Conservation (phyloP, 2,113 vertebrate genomes). For the Strix uralensis region DNA sequence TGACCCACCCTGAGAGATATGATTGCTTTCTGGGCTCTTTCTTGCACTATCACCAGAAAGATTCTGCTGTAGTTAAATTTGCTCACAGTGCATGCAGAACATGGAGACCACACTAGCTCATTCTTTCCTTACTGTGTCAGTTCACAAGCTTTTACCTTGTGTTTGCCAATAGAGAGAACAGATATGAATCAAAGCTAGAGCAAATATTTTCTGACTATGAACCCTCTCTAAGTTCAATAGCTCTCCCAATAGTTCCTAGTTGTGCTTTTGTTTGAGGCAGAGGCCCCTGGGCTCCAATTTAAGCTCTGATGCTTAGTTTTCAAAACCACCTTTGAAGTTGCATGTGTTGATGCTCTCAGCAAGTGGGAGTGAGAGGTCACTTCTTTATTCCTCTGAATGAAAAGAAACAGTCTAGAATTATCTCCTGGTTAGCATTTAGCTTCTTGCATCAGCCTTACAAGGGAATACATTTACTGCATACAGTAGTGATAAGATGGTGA, state of each 20-base stretch:
- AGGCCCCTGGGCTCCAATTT: neutral
- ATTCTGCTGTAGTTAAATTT: neutral
- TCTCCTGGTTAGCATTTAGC: neutral
- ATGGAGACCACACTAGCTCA: neutral
- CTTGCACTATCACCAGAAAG: neutral
- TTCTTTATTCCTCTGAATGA: neutral
- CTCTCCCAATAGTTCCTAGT: neutral
- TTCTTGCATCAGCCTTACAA: neutral
- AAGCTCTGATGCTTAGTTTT: neutral
- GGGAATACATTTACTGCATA: neutral
- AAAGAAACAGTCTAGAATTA: neutral
- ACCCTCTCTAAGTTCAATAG: neutral
- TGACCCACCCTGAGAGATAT: neutral
- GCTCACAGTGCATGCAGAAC: neutral
- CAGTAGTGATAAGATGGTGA: neutral
- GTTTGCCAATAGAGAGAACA: neutral
- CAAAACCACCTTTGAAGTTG: constrained; percentile 9
- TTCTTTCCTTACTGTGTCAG: neutral
- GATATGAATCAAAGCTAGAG: constrained; percentile 7
- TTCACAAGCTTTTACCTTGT: neutral
- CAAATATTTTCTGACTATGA: constrained; percentile 26
- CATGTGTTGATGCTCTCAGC: constrained; percentile 8
- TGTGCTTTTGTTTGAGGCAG: constrained; percentile 15
- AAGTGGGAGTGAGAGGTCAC: constrained; percentile 16
- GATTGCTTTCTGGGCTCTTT: neutral